phyloP scores from a whole-genome alignment of 2,113 vertebrate species.

The Rhabdornis inornatus region DNA sequence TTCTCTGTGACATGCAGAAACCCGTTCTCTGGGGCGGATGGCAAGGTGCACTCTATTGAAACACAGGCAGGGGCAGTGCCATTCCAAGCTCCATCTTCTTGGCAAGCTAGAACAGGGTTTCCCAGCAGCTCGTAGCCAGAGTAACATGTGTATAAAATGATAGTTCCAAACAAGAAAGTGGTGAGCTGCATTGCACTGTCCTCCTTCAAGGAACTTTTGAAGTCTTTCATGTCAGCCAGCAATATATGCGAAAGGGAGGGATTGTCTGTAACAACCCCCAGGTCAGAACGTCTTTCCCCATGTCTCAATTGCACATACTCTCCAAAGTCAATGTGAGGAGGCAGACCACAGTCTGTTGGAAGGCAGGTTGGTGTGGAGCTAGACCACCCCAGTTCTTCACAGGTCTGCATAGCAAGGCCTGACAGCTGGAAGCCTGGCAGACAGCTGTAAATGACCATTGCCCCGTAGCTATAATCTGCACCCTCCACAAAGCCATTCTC shows the following conservation, averaged over 20 bases:
- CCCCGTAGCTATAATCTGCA: slow-evolving; percentile 90
- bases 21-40: slow-evolving; percentile 80
- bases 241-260: background rate
- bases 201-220: slow-evolving; percentile 19
- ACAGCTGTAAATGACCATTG: slow-evolving; percentile 98
- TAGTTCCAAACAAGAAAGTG: slow-evolving; percentile 83
- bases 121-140: slow-evolving; percentile 85
- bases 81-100: slow-evolving; percentile 92
- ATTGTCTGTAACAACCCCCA: slow-evolving; percentile 20
- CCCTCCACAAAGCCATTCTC: slow-evolving; percentile 96
- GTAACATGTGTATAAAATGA: slow-evolving; percentile 84
- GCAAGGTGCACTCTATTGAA: slow-evolving; percentile 83
- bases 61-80: slow-evolving; percentile 87
- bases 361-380: slow-evolving; percentile 83
- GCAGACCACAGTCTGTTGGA: slow-evolving; percentile 90
- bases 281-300: slow-evolving; percentile 39
- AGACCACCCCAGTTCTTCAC: slow-evolving; percentile 92
- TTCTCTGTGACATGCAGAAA: slow-evolving; percentile 81
- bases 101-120: slow-evolving; percentile 79
- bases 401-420: slow-evolving; percentile 90
- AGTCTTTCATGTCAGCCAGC: background rate
- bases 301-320: slow-evolving; percentile 77
- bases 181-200: slow-evolving; percentile 33
- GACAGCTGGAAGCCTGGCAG: slow-evolving; percentile 91
- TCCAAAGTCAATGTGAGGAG: slow-evolving; percentile 96